These are phyloP conservation scores for Vombatus ursinus DNA, from an alignment of 2,113 vertebrate species.

Conservation along the genomic window DNA sequence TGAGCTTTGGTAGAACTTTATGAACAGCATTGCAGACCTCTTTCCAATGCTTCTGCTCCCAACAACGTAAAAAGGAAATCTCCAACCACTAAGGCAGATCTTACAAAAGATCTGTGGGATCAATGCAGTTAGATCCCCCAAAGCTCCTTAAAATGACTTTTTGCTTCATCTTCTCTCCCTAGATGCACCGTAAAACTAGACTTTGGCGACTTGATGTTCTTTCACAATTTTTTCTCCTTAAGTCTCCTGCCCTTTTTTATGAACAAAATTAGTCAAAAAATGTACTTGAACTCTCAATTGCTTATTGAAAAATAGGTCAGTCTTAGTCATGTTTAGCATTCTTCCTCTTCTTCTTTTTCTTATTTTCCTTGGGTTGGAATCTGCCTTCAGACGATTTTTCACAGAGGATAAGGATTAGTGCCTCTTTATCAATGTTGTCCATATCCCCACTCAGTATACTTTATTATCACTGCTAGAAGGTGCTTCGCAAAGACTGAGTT, in stretches of 20 bases:
- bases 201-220: constrained; percentile 61
- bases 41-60: constrained; percentile 40
- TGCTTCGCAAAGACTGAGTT: constrained; percentile 71
- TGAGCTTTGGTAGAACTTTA: constrained; percentile 59
- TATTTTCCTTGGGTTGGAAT: constrained; percentile 60
- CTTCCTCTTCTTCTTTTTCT: constrained; percentile 13
- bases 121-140: constrained; percentile 22
- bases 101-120: constrained; percentile 49
- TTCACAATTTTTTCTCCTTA: constrained; percentile 48
- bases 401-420: constrained; percentile 67
- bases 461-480: constrained; percentile 72
- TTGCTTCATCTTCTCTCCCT: constrained; percentile 48
- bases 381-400: constrained; percentile 71
- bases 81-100: constrained; percentile 31
- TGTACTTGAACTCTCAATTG: constrained; percentile 36
- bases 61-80: constrained; percentile 63
- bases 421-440: constrained; percentile 72
- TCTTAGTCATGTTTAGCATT: constrained; percentile 47
- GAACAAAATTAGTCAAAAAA: constrained; percentile 61
- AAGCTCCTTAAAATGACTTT: constrained; percentile 61
- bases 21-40: constrained; percentile 67
- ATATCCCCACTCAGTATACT: constrained; percentile 54
- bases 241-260: constrained; percentile 19
- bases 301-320: constrained; percentile 71
- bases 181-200: not conserved